Evolutionary conservation across 2,797 vertebrate genomes (phyloP).

Genomic region (Bovichtus variegatus): DNA sequence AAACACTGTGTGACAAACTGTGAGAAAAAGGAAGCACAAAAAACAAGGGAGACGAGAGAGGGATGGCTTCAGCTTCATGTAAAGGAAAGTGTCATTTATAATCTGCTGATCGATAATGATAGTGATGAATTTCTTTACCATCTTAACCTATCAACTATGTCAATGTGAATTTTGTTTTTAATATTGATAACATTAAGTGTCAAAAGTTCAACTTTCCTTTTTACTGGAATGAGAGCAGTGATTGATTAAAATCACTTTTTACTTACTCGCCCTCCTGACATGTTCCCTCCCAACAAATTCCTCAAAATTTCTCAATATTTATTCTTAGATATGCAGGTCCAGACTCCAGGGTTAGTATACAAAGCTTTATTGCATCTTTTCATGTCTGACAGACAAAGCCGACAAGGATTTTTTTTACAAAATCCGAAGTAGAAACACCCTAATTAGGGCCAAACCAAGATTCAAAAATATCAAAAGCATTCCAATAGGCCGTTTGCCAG

Average conservation of each 20-base stretch:
- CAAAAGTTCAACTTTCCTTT: constrained; percentile 15
- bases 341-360: neutral
- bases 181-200: neutral
- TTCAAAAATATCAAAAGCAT: constrained; percentile 35
- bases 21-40: neutral
- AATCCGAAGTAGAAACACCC: neutral
- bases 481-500: neutral
- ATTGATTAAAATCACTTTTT: constrained; percentile 6
- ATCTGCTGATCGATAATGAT: neutral
- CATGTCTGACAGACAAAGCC: neutral
- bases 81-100: neutral
- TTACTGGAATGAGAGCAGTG: constrained; percentile 4
- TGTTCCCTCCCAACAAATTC: constrained; percentile 24
- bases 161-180: neutral
- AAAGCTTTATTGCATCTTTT: neutral
- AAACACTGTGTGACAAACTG: neutral
- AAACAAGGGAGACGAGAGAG: neutral
- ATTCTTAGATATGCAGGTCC: constrained; percentile 1
- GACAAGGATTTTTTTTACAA: constrained; percentile 2
- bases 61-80: neutral
- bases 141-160: neutral
- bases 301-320: constrained; percentile 6
- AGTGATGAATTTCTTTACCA: neutral
- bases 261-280: neutral
- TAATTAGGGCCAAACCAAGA: neutral